phyloP scores from a whole-genome alignment of 92 coral and sea anemone genomes.

The Umimayanthus chanpuru region DNA sequence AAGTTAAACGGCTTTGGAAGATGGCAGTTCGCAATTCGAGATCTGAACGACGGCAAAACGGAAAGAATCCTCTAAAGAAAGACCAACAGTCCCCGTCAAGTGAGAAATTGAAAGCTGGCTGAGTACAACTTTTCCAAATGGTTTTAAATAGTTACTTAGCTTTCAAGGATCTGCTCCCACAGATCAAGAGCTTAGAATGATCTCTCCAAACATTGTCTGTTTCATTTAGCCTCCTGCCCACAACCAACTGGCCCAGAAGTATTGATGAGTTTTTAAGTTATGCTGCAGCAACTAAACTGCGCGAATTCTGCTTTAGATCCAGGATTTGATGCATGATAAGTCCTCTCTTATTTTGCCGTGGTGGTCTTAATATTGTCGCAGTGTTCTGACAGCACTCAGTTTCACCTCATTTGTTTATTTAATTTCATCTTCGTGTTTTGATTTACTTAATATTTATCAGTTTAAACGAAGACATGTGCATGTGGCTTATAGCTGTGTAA shows the following conservation, averaged over 20 bases:
- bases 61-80: constrained; percentile 16
- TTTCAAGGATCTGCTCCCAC: not conserved
- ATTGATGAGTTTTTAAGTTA: not conserved
- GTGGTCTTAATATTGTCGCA: not conserved
- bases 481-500: not conserved
- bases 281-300: not conserved
- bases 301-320: not conserved
- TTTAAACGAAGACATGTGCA: not conserved
- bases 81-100: constrained; percentile 23
- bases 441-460: not conserved
- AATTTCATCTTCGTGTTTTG: not conserved
- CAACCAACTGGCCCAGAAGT: not conserved
- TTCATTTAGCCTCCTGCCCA: not conserved
- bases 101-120: constrained; percentile 66
- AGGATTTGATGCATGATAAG: not conserved
- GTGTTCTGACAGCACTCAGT: not conserved
- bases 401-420: not conserved
- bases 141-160: not conserved
- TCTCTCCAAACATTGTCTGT: not conserved
- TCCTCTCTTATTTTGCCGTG: not conserved
- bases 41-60: constrained; percentile 26
- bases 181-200: not conserved
- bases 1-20: constrained; percentile 79
- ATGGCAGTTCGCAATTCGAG: constrained; percentile 73
- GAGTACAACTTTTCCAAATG: not conserved